Evolutionary conservation across 2,797 vertebrate species (phyloP).

Genomic region (Aselliscus stoliczkanus): DNA sequence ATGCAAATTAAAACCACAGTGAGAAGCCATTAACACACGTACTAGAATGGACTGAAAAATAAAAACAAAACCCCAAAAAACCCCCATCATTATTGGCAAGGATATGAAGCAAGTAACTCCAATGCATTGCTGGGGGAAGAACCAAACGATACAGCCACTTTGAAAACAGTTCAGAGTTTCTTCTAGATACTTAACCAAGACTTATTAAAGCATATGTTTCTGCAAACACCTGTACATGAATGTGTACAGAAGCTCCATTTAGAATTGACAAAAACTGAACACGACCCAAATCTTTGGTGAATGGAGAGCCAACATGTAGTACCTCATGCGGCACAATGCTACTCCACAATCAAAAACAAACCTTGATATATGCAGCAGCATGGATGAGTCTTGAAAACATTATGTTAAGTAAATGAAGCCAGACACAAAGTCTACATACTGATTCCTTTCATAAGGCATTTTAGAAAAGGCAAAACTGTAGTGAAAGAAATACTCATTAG

Average conservation of each 20-base stretch:
- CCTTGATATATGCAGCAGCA: neutral
- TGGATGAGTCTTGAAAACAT: neutral
- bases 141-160: neutral
- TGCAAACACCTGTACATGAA: neutral
- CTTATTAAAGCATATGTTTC: neutral
- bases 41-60: neutral
- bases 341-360: neutral
- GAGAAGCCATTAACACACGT: neutral
- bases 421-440: neutral
- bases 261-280: neutral
- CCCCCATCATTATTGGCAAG: neutral
- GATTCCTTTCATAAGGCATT: neutral
- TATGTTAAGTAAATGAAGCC: neutral
- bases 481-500: neutral
- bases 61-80: neutral
- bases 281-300: neutral
- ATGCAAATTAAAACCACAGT: neutral
- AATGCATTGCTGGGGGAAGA: neutral
- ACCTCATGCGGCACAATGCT: accelerated
- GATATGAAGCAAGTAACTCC: neutral
- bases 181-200: neutral
- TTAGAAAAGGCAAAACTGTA: neutral
- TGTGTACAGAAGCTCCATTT: neutral
- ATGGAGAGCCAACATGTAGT: too few relatives aligned
- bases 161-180: too few relatives aligned